Evolutionary conservation across 2,888 invertebrate genomes (phyloP).

Genomic region (Yponomeuta plumbellus): DNA sequence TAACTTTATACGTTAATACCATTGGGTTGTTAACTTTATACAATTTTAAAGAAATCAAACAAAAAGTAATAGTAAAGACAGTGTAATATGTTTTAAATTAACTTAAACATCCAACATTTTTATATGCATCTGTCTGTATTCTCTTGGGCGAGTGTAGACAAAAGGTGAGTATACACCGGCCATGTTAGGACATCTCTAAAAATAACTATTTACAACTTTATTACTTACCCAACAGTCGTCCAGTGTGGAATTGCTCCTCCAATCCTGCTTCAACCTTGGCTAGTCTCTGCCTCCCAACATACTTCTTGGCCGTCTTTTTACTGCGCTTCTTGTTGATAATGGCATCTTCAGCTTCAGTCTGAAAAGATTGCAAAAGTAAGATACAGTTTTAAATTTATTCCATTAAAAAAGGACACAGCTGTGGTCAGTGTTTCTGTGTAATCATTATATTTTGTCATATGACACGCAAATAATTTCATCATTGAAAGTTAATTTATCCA

Average conservation of each 20-base stretch:
- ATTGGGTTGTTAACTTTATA: too few species aligned
- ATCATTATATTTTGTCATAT: slow-evolving; percentile 55
- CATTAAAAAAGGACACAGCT: neutral
- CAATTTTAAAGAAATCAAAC: too few species aligned
- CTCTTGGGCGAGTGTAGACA: too few species aligned
- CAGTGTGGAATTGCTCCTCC: slow-evolving; percentile 98
- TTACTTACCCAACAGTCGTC: slow-evolving; percentile 90
- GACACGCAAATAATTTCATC: slow-evolving; percentile 77
- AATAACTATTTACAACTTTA: neutral
- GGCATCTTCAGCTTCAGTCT: slow-evolving; percentile 96
- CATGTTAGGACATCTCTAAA: too few species aligned
- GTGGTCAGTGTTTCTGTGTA: neutral
- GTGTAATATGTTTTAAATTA: too few species aligned
- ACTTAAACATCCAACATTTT: too few species aligned
- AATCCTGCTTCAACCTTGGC: slow-evolving; percentile 95
- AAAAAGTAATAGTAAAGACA: too few species aligned
- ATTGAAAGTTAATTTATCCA: slow-evolving; percentile 24
- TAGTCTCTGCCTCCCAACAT: slow-evolving; percentile 92
- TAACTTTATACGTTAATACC: too few species aligned
- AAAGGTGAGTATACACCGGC: too few species aligned
- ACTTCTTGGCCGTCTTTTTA: slow-evolving; percentile 94
- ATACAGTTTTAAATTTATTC: slow-evolving; percentile 16
- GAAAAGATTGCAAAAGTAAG: slow-evolving; percentile 33
- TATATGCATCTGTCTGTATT: too few species aligned
- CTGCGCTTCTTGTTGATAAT: slow-evolving; percentile 95